Conservation (phyloP, 2,888 invertebrate species). For the Chalcis sispes region DNA sequence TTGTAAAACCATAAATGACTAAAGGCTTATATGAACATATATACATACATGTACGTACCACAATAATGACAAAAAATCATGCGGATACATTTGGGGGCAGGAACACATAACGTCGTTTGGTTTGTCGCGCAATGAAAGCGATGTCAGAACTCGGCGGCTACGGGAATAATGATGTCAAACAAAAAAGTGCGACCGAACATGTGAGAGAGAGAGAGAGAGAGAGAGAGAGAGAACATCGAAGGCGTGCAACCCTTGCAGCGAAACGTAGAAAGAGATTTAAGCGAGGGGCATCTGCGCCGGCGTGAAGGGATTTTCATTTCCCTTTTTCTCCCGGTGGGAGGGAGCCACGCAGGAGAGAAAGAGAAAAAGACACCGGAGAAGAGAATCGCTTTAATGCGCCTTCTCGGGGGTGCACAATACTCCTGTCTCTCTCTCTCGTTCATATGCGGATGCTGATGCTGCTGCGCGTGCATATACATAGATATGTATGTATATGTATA, state of each 20-base stretch:
- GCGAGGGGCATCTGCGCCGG: conserved; percentile 49
- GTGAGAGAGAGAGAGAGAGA: conserved; percentile 30
- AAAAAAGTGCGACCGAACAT: conserved; percentile 23
- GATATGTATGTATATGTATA: neutral
- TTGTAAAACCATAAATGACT: too few species aligned
- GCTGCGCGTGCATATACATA: neutral
- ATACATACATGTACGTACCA: too few species aligned
- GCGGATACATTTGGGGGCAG: too few species aligned
- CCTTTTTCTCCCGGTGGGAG: conserved; percentile 45
- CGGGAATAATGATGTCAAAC: conserved; percentile 73
- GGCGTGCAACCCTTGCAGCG: conserved; percentile 44
- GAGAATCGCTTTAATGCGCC: conserved; percentile 68
- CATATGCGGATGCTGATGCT: conserved; percentile 56
- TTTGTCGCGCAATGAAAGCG: conserved; percentile 4
- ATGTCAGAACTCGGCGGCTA: neutral
- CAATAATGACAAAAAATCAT: too few species aligned
- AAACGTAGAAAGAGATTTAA: neutral
- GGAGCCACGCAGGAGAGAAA: conserved; percentile 4
- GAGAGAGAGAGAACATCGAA: conserved; percentile 29
- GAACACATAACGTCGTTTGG: neutral
- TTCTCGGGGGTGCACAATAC: conserved; percentile 49
- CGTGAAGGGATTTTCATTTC: conserved; percentile 53
- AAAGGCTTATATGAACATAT: too few species aligned
- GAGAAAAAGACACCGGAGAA: conserved; percentile 27
- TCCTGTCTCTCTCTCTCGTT: conserved; percentile 49